Evolutionary conservation across 2,113 vertebrate species (phyloP), one percentile per base, ranked within the genome.

Genomic region (Epinephelus lanceolatus): DNA sequence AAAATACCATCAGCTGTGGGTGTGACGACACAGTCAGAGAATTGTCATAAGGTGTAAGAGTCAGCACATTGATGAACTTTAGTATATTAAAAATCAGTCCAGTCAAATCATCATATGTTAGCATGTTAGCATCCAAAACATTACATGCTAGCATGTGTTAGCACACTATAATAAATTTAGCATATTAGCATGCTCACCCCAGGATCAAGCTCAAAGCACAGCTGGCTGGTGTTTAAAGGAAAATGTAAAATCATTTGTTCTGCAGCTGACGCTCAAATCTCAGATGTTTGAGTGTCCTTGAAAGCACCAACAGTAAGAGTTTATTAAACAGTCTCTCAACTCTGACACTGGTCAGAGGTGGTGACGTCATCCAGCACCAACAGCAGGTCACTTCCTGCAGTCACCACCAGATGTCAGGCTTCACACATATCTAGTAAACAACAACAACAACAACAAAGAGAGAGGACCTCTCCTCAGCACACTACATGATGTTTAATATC

Each of bases 391-490:
- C 17, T 45, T 7, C 57, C 59, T 40, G 25, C 4, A 0, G 11
- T n/a, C 30, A 62, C 57, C 77, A 71, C 47, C 4, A 53, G 77
- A 30, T 62, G 72, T 76, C 60, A 76, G 72, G 47, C 72, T 67
- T 5, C 30, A 66, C 18, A 40, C 52, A 37, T 37, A 37, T 6
- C 6, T 37, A 37, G 33, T 37, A 37, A 37, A 37, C 33, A 37
- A 37, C 33, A 63, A 63, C 25, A 59, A 63, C 19, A n/a, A 7
- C 11, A 63, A 63, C 33, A n/a, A 42, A 42, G 33, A n/a, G 19
- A 14, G 19, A 4, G 10, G 40, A 42, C 18, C 30, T 60, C 4
- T 40, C 11, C n/a, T 51, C 13, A 49, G 42, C 67, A 27, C 14
- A 47, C 4, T 14, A n/a, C 19, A 61, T 37, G n/a, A 37, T 37